Evolutionary conservation across 2,888 invertebrate species (phyloP), one percentile per base, ranked within the genome.

Genomic region (Frankliniella intonsa): DNA sequence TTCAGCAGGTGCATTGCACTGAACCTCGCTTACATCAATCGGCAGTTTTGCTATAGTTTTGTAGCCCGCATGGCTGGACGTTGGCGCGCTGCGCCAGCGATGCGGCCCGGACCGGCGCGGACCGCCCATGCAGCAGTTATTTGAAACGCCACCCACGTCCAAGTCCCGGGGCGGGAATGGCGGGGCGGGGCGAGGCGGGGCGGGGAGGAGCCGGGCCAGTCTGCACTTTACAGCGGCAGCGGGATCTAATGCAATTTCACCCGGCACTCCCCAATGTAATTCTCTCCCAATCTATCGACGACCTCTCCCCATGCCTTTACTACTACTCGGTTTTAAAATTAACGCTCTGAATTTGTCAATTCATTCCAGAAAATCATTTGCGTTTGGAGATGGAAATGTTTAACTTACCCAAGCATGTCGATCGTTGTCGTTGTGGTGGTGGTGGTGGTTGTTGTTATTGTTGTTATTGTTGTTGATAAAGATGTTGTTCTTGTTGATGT

Each of bases 161-260:
- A 82, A 93, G 89, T 80, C 93, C 93, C 22, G 93, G 93, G 85
- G 93, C 92, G 50, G 92, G 89, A 86, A 91, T 92, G 17, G 93
- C 93, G 81, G 92, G 85, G 86, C 87, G 86, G 86, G 86, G 86
- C 84, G 84, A 84, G 86, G 84, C 38, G 38, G 38, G 38, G 38
- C 5, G 3, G 38, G n/a, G n/a, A n/a, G n/a, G n/a, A n/a, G n/a
- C 86, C 86, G 84, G 85, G 85, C 84, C 84, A 86, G 86, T 85
- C 87, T 87, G 85, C 86, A 19, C 27, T n/a, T 10, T 49, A 3
- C 27, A 19, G 7, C 80, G 50, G 50, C 19, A 38, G 27, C 27
- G 51, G 25, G 69, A 25, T 81, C 82, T 81, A 55, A 55, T 55
- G 55, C 12, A 12, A 55, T 55, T 55, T 2, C 55, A 17, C 55